Conservation (phyloP, 2,888 invertebrate species). For the Trachelus stipa region DNA sequence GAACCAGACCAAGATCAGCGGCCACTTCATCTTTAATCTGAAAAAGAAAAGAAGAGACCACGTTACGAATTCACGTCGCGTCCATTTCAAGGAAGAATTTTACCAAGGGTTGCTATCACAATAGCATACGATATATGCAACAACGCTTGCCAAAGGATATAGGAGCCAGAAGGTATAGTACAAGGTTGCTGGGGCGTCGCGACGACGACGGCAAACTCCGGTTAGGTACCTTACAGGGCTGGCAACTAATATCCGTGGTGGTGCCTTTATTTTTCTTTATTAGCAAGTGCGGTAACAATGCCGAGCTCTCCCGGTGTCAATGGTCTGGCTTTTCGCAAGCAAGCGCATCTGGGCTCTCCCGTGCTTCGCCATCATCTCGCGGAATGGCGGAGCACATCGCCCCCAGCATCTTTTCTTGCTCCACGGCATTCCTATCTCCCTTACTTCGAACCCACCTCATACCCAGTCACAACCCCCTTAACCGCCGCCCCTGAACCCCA, state of each 20-base stretch:
- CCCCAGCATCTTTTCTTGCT: conserved; percentile 42
- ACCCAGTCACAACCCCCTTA: conserved; percentile 19
- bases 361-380: conserved; percentile 29
- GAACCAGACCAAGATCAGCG: conserved; percentile 53
- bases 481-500: conserved; percentile 20
- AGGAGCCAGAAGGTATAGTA: neutral
- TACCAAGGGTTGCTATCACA: neutral
- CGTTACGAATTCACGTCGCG: neutral
- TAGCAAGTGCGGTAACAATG: conserved; percentile 46
- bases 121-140: neutral
- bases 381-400: conserved; percentile 31
- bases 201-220: neutral
- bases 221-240: neutral
- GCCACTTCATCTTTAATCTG: conserved; percentile 62
- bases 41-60: conserved; percentile 27
- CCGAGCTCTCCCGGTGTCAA: conserved; percentile 36
- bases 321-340: conserved; percentile 47
- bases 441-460: conserved; percentile 21
- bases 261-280: conserved; percentile 58
- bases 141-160: neutral
- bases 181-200: neutral
- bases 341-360: conserved; percentile 37
- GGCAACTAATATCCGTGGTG: conserved; percentile 48
- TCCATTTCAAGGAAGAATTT: conserved; percentile 6
- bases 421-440: conserved; percentile 30